Percentiles rank a stretch among this genome's conserved stretches.
These are phyloP conservation scores for Eristalinus sepulchralis DNA, from an alignment of 2,888 invertebrate species.

Conservation along the genomic window DNA sequence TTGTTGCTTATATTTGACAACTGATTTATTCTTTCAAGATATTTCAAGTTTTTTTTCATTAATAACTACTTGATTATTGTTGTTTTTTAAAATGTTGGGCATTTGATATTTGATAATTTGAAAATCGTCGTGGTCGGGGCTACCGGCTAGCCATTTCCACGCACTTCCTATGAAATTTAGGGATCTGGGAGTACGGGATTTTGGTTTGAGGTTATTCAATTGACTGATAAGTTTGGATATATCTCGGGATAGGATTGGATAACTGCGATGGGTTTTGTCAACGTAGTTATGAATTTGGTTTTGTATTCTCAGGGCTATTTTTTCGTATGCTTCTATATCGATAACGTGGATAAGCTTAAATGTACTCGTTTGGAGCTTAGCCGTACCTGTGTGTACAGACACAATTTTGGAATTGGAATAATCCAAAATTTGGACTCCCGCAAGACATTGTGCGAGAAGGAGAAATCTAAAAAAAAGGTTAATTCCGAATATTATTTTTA, in stretches of 20 bases:
- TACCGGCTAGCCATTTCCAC: conserved; percentile 24
- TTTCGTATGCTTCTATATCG: not conserved
- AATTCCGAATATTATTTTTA: conserved; percentile 30
- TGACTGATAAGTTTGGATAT: not conserved
- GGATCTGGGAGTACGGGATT: not conserved
- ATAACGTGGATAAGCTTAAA: conserved; percentile 5
- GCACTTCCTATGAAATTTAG: not conserved
- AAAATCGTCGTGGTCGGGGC: conserved; percentile 21
- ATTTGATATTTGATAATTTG: conserved; percentile 6
- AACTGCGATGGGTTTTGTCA: conserved; percentile 3
- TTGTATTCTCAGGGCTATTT: not conserved
- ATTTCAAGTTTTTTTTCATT: too few species aligned
- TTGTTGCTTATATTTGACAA: too few species aligned
- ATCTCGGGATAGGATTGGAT: not conserved
- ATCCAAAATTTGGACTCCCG: conserved; percentile 20
- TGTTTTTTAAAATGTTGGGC: conserved; percentile 4
- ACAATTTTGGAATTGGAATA: conserved; percentile 15
- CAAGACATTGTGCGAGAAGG: too few species aligned
- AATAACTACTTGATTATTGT: not conserved
- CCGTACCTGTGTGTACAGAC: not conserved
- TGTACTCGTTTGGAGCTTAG: too few species aligned
- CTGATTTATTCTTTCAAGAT: too few species aligned
- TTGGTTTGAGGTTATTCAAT: conserved; percentile 11
- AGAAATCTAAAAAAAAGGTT: not conserved
- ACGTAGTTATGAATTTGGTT: not conserved